phyloP scores from a whole-genome alignment of 2,113 vertebrate species.

The Xenopus borealis region DNA sequence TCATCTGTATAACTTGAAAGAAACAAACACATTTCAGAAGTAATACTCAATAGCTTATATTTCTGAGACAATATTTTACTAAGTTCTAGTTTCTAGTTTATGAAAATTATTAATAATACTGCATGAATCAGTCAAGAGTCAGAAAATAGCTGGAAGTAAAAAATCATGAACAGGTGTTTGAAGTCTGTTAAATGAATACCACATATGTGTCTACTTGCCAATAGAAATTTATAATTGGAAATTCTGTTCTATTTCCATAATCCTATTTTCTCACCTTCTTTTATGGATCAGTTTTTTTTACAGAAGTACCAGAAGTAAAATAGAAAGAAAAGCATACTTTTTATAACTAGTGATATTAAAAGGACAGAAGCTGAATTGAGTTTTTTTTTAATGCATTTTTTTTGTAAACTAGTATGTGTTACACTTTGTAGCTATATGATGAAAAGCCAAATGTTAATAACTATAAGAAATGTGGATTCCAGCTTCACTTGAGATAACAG shows the following conservation, averaged over 20 bases:
- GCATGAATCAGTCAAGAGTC: slow-evolving; percentile 22
- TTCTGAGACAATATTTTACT: too few species aligned
- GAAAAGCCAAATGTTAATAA: neutral
- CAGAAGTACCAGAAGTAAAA: slow-evolving; percentile 43
- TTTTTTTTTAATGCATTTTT: neutral
- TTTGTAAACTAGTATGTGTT: neutral
- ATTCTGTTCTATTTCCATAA: slow-evolving; percentile 43
- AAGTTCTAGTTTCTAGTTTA: slow-evolving; percentile 7
- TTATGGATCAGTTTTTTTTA: slow-evolving; percentile 28
- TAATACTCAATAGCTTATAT: too few species aligned
- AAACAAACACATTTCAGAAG: too few species aligned
- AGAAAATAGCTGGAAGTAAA: slow-evolving; percentile 39
- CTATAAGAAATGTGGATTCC: too few species aligned
- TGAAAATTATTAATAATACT: slow-evolving; percentile 34
- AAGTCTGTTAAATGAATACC: slow-evolving; percentile 44
- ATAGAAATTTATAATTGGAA: slow-evolving; percentile 45
- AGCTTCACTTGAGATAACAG: too few species aligned
- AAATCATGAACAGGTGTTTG: slow-evolving; percentile 43
- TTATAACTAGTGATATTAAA: slow-evolving; percentile 20
- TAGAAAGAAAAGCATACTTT: slow-evolving; percentile 43
- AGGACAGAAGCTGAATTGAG: neutral
- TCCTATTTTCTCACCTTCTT: slow-evolving; percentile 45
- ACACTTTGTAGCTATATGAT: neutral
- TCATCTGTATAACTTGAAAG: too few species aligned
- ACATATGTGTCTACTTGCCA: slow-evolving; percentile 41